A percentile compares a stretch with the other conserved stretches of the same genome.
phyloP scores from a whole-genome alignment of 2,113 vertebrate species.

The Cyanoderma ruficeps region DNA sequence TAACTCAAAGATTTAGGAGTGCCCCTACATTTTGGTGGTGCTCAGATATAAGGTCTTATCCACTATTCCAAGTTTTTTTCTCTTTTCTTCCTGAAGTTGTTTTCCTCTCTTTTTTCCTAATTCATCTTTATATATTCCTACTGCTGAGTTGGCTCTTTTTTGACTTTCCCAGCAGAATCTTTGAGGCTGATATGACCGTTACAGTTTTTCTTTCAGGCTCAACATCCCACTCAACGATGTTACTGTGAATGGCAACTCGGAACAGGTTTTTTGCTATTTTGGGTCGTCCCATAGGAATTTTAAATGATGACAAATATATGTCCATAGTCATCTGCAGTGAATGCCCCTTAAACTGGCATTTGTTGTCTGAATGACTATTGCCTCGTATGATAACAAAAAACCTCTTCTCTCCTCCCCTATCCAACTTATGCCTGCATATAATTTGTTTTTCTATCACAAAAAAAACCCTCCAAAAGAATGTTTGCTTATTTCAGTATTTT shows the following conservation, averaged over 20 bases:
- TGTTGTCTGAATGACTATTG: neutral
- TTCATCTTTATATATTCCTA: neutral
- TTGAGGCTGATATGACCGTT: neutral
- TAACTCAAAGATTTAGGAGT: neutral
- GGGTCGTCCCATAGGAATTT: neutral
- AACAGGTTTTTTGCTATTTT: neutral
- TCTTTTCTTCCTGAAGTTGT: neutral
- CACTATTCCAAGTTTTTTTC: neutral
- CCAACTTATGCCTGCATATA: neutral
- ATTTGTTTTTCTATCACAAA: neutral
- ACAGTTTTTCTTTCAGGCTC: neutral
- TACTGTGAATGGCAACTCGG: neutral
- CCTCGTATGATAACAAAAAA: neutral
- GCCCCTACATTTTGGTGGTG: accelerated
- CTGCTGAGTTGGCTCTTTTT: neutral
- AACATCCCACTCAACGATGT: neutral
- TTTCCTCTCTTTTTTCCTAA: neutral
- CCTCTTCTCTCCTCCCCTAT: neutral
- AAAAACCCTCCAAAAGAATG: neutral
- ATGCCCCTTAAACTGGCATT: neutral
- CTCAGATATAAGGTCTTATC: neutral
- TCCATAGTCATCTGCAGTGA: neutral
- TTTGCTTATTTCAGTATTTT: neutral
- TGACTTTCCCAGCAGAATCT: neutral
- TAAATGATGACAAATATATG: neutral